Evolutionary conservation across 1,140 invertebrate species (phyloP).

Genomic region (Cotesia vestalis): DNA sequence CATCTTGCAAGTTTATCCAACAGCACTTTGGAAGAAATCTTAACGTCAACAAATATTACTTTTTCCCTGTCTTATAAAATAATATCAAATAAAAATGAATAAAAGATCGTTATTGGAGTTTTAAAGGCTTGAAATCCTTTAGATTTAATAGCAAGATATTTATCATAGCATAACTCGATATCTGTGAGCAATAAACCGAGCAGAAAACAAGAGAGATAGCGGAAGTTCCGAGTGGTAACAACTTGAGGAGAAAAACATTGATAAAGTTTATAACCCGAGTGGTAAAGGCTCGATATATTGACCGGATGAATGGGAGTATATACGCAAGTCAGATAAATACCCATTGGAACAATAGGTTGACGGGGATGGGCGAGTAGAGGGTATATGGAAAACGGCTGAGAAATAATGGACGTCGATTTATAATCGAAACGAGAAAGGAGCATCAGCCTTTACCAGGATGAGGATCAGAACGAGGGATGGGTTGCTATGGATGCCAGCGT

Average conservation of each 20-base stretch:
- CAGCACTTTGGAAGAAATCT: too few relatives aligned
- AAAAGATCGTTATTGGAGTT: too few relatives aligned
- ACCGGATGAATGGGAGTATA: constrained; percentile 10
- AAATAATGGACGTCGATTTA: constrained; percentile 29
- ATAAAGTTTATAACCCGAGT: constrained; percentile 19
- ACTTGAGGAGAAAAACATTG: constrained; percentile 9
- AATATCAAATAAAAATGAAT: too few relatives aligned
- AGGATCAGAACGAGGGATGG: too few relatives aligned
- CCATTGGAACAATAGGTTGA: constrained; percentile 20
- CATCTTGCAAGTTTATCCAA: too few relatives aligned
- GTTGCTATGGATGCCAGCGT: too few relatives aligned
- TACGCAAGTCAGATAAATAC: constrained; percentile 23
- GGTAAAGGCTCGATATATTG: constrained; percentile 24
- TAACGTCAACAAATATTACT: too few relatives aligned
- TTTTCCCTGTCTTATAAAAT: too few relatives aligned
- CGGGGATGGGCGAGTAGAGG: background rate
- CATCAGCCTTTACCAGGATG: background rate
- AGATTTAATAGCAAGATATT: too few relatives aligned
- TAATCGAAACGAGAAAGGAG: constrained; percentile 22
- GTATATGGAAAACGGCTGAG: constrained; percentile 7
- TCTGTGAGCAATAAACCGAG: constrained; percentile 1
- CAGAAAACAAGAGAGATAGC: constrained; percentile 3
- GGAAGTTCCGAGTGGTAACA: background rate
- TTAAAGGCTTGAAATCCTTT: too few relatives aligned
- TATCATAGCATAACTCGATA: constrained; percentile 4